A percentile compares a stretch with the other conserved stretches of the same genome.
phyloP scores from a whole-genome alignment of 2,113 vertebrate genomes.

The Dipodomys ordii region DNA sequence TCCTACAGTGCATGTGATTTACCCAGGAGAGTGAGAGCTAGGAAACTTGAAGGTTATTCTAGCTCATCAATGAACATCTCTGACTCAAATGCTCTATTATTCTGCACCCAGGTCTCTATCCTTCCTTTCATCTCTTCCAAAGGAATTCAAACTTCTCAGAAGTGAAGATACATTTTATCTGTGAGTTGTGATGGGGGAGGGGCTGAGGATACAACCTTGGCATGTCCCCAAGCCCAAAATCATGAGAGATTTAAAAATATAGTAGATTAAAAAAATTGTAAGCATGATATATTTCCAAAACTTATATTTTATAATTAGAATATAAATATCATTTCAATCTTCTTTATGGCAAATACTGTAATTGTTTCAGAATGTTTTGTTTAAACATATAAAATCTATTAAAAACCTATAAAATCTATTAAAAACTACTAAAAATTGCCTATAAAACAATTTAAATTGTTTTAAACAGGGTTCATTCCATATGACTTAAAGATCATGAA shows the following conservation, averaged over 20 bases:
- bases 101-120: not conserved
- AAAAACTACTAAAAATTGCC: not conserved
- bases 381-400: not conserved
- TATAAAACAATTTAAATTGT: not conserved
- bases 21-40: not conserved
- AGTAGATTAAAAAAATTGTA: not conserved
- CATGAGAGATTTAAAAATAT: not conserved
- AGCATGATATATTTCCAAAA: not conserved
- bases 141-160: not conserved
- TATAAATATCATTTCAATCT: not conserved
- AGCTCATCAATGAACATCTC: not conserved
- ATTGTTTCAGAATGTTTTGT: not conserved
- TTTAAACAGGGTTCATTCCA: slow-evolving; percentile 5
- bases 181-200: not conserved
- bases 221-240: not conserved
- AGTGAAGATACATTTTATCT: not conserved
- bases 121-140: not conserved
- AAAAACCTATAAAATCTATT: not conserved
- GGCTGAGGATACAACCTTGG: not conserved
- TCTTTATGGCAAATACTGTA: not conserved
- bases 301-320: not conserved
- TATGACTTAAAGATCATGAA: not conserved
- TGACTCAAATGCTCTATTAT: not conserved
- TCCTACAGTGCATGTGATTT: not conserved
- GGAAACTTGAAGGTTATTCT: not conserved